Percentiles rank a stretch among this genome's conserved stretches.
phyloP scores from a whole-genome alignment of 1,140 invertebrate genomes.

The Protaetia brevitarsis region DNA sequence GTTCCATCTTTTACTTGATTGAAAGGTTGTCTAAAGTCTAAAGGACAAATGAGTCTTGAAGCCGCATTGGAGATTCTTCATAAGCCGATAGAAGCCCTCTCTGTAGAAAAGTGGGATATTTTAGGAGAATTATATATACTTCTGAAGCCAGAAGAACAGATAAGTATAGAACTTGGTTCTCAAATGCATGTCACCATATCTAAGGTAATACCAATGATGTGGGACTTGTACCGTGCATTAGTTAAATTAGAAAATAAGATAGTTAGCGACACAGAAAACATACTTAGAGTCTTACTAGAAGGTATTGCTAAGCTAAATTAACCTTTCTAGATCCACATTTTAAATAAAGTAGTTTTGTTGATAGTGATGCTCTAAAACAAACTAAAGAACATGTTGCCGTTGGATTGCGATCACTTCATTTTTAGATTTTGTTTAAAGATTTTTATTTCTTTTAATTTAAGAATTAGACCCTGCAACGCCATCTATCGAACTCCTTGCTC shows the following conservation, averaged over 20 bases:
- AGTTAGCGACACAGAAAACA: conserved; percentile 32
- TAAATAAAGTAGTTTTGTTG: too few species aligned
- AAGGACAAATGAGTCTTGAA: conserved; percentile 35
- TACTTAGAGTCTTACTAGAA: conserved; percentile 34
- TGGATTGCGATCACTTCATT: too few species aligned
- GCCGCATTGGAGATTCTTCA: conserved; percentile 33
- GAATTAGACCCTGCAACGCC: too few species aligned
- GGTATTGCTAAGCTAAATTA: conserved; percentile 39
- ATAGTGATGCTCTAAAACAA: too few species aligned
- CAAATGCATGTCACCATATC: conserved; percentile 32
- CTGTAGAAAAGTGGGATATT: conserved; percentile 25
- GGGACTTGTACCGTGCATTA: conserved; percentile 32
- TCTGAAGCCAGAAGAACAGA: conserved; percentile 28
- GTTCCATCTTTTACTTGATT: conserved; percentile 41
- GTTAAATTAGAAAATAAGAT: conserved; percentile 26
- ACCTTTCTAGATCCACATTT: conserved; percentile 36
- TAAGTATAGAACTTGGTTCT: too few species aligned
- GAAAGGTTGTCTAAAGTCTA: conserved; percentile 31
- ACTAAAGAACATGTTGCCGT: too few species aligned
- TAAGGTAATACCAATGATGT: conserved; percentile 30
- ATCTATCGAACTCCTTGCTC: too few species aligned
- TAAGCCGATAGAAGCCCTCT: conserved; percentile 24
- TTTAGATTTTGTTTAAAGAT: too few species aligned
- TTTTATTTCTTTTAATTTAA: too few species aligned
- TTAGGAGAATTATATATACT: conserved; percentile 32